These are phyloP conservation scores for Spongilla lacustris DNA, from an alignment of 37 sponge, comb jelly and placozoan genomes.

Conservation along the genomic window DNA sequence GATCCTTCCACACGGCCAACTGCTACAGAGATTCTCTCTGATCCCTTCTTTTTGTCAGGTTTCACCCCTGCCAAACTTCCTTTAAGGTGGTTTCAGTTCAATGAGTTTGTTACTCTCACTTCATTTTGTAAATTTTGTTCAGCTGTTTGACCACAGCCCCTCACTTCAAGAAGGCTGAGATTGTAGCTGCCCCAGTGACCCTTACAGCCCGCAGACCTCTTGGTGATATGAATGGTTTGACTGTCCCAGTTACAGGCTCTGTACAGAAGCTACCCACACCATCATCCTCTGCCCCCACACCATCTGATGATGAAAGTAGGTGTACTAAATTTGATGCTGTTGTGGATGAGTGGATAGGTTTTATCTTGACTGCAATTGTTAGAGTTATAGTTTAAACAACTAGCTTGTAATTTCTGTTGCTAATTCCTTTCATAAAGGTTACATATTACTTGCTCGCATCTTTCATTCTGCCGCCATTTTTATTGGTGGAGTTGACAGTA, in stretches of 20 bases:
- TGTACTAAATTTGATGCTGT: not conserved
- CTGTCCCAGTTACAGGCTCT: not conserved
- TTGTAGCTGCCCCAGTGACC: conserved; percentile 24
- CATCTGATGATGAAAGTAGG: conserved; percentile 3
- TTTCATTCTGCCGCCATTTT: too few species aligned
- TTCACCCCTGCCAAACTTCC: conserved; percentile 75
- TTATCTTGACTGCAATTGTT: too few species aligned
- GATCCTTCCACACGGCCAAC: conserved; percentile 80
- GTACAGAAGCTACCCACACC: not conserved
- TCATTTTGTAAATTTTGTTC: not conserved
- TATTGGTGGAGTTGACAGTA: too few species aligned
- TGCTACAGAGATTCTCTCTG: conserved; percentile 65
- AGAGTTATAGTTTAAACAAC: too few species aligned
- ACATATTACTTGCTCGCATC: too few species aligned
- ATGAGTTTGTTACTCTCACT: not conserved
- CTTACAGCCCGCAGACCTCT: conserved; percentile 2
- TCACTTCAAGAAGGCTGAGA: conserved; percentile 75
- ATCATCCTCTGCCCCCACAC: not conserved
- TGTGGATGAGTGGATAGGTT: not conserved
- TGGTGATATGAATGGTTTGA: conserved; percentile 8
- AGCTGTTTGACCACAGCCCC: conserved; percentile 82
- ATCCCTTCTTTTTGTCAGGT: conserved; percentile 86
- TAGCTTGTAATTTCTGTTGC: too few species aligned
- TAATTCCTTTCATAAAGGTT: too few species aligned
- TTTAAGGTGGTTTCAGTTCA: conserved; percentile 33